These are phyloP conservation scores for Marmota flaviventris DNA, from an alignment of 2,113 vertebrate species.

Conservation along the genomic window DNA sequence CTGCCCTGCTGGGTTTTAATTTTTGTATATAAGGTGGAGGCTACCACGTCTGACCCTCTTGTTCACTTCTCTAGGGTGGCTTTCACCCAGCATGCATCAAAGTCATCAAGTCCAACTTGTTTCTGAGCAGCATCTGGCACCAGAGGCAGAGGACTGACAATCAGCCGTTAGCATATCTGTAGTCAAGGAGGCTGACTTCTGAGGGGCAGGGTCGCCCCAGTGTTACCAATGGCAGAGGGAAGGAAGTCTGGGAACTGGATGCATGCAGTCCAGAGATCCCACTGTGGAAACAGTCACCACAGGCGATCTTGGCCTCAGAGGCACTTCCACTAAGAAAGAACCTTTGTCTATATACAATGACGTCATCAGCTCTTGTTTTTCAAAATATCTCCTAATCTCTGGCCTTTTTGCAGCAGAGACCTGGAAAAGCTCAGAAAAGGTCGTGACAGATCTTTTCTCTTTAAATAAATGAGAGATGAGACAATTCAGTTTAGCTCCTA, in stretches of 20 bases:
- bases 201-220: neutral
- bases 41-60: too few species aligned
- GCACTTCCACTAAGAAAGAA: neutral
- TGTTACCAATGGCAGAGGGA: accelerated
- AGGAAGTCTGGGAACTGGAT: too few species aligned
- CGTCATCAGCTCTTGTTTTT: neutral
- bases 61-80: neutral
- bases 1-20: neutral
- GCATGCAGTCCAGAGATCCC: neutral
- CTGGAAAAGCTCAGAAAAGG: constrained; percentile 36
- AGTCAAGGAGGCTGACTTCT: neutral
- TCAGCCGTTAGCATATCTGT: neutral
- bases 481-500: constrained; percentile 10
- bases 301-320: neutral
- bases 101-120: neutral
- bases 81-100: neutral
- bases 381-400: neutral
- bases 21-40: neutral
- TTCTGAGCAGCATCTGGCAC: neutral
- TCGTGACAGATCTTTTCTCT: constrained; percentile 47
- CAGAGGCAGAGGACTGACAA: neutral
- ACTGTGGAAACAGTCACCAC: neutral
- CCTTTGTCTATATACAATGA: neutral
- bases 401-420: neutral
- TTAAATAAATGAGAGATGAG: constrained; percentile 48